A percentile compares a stretch with the other conserved stretches of the same genome.
These are phyloP conservation scores for Athalia rosae DNA, from an alignment of 2,888 invertebrate species.

Conservation along the genomic window DNA sequence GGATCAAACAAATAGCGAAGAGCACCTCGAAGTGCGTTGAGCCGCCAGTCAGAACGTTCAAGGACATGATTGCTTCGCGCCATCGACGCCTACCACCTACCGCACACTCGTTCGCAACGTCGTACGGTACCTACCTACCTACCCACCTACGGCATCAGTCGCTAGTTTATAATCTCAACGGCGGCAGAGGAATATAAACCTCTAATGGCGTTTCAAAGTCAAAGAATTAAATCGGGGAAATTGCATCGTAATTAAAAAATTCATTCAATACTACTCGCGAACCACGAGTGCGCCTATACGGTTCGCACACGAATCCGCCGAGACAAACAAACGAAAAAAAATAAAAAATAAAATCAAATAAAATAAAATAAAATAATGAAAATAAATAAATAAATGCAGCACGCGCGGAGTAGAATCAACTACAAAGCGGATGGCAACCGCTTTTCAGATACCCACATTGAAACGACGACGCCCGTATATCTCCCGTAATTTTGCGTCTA, in stretches of 20 bases:
- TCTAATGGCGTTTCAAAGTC: slow-evolving; percentile 71
- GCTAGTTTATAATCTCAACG: slow-evolving; percentile 25
- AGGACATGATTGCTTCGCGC: slow-evolving; percentile 45
- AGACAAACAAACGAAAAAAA: no score
- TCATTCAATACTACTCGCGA: slow-evolving; percentile 45
- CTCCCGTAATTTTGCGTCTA: no score
- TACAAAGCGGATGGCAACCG: no score
- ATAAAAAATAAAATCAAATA: no score
- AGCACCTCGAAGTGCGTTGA: slow-evolving; percentile 44
- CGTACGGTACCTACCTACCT: no score
- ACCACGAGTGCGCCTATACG: neutral
- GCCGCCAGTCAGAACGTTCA: slow-evolving; percentile 42
- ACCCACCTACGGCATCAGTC: neutral
- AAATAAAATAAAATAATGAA: neutral
- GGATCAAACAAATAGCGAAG: slow-evolving; percentile 64
- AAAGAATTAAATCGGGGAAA: slow-evolving; percentile 66
- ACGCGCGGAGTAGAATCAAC: neutral
- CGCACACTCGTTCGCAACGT: slow-evolving; percentile 8
- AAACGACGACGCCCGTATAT: no score
- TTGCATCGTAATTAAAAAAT: slow-evolving; percentile 72
- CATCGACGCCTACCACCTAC: slow-evolving; percentile 26
- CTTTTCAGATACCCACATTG: no score
- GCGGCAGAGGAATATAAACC: slow-evolving; percentile 33
- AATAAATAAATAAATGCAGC: neutral
- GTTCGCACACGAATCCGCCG: no score